Evolutionary conservation across 1,140 invertebrate species (phyloP).

Genomic region (Cepaea nemoralis): DNA sequence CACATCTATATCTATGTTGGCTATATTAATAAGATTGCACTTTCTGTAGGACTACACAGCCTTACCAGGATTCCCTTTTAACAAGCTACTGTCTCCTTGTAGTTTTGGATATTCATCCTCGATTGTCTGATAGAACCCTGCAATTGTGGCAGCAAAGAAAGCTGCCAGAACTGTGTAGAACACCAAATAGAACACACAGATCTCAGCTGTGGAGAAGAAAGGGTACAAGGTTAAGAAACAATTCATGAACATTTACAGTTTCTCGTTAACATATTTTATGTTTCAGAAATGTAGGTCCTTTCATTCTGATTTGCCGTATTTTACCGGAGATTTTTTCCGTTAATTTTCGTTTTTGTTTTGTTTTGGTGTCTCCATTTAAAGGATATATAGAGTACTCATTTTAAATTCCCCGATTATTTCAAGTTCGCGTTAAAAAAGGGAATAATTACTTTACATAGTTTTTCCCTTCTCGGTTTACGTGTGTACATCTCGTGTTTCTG

Average conservation of each 20-base stretch:
- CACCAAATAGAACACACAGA: constrained; percentile 92
- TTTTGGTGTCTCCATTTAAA: too few relatives aligned
- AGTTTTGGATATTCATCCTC: constrained; percentile 88
- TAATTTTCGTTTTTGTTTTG: too few relatives aligned
- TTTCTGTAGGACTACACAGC: not conserved
- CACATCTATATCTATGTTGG: not conserved
- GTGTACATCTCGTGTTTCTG: too few relatives aligned
- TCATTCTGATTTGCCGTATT: too few relatives aligned
- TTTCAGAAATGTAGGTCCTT: too few relatives aligned
- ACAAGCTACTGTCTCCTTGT: constrained; percentile 84
- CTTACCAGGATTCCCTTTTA: constrained; percentile 91
- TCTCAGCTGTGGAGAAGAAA: constrained; percentile 72
- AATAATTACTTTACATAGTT: too few relatives aligned
- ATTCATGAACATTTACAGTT: not conserved
- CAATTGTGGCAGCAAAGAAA: constrained; percentile 91
- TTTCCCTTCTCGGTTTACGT: too few relatives aligned
- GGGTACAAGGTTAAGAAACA: constrained; percentile 34
- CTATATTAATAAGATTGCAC: not conserved
- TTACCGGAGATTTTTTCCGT: too few relatives aligned
- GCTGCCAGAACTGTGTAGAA: constrained; percentile 87
- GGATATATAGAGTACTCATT: too few relatives aligned
- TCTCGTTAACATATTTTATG: too few relatives aligned
- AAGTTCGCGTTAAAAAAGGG: too few relatives aligned
- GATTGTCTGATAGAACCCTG: constrained; percentile 93
- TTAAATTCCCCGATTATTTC: too few relatives aligned